These are phyloP conservation scores for Choreutis nemorana DNA, from an alignment of 2,888 invertebrate genomes.

Conservation along the genomic window DNA sequence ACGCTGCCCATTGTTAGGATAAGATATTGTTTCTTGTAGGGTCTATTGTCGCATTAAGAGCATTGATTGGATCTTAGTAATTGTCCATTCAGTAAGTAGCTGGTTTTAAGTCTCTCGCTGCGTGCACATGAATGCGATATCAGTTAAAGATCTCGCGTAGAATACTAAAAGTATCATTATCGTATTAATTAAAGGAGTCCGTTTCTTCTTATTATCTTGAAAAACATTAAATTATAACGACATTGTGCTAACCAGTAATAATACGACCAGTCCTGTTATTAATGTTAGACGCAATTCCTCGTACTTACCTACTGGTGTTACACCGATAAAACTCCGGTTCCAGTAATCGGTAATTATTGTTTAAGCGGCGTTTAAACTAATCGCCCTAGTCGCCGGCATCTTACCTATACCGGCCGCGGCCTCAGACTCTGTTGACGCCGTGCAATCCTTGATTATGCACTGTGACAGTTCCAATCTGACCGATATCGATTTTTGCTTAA, in stretches of 20 bases:
- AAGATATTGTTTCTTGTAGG: conserved; percentile 33
- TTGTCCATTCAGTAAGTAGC: conserved; percentile 2
- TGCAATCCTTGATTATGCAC: conserved; percentile 30
- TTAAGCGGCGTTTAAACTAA: conserved; percentile 54
- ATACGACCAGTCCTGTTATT: conserved; percentile 18
- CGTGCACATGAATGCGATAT: no score
- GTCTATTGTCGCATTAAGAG: conserved; percentile 26
- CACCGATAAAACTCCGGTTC: conserved; percentile 32
- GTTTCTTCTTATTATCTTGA: no score
- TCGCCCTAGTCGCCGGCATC: conserved; percentile 25
- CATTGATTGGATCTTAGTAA: conserved; percentile 4
- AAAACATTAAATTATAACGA: no score
- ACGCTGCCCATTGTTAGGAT: conserved; percentile 43
- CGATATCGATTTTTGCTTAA: conserved; percentile 44
- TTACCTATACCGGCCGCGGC: conserved; percentile 1
- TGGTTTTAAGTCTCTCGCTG: no score
- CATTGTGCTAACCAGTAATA: conserved; percentile 3
- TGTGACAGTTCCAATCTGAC: conserved; percentile 41
- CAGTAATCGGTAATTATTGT: conserved; percentile 54
- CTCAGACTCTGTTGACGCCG: no score
- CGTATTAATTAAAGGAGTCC: no score
- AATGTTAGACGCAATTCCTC: conserved; percentile 22
- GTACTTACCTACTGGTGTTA: conserved; percentile 21
- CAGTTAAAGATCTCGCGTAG: no score
- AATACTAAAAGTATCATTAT: no score